These are phyloP conservation scores for Hemiscyllium ocellatum DNA, from an alignment of 2,113 vertebrate genomes.

Conservation along the genomic window DNA sequence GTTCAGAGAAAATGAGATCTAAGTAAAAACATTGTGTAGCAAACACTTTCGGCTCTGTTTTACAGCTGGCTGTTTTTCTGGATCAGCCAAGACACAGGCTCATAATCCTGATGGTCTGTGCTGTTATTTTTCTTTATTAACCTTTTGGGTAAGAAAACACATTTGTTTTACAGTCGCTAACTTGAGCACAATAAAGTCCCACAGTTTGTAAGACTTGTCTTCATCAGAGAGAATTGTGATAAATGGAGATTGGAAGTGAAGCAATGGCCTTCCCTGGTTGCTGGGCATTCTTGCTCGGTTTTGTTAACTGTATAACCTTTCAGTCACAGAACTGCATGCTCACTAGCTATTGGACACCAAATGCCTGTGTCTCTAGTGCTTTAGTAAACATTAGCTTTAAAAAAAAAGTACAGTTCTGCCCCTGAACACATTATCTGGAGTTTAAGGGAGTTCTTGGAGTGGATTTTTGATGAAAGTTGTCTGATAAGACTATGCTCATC, in stretches of 20 bases:
- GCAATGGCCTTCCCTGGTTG: neutral
- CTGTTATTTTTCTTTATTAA: slow-evolving; percentile 7
- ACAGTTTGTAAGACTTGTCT: neutral
- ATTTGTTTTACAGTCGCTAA: neutral
- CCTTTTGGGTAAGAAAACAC: neutral
- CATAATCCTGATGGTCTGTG: no score
- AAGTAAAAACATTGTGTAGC: neutral
- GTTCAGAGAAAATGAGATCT: neutral
- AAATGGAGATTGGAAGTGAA: neutral
- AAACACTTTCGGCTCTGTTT: neutral
- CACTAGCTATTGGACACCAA: neutral
- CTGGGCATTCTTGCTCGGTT: neutral
- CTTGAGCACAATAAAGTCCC: no score
- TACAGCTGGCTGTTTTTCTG: neutral
- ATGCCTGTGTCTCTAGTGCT: neutral
- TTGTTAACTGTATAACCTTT: neutral
- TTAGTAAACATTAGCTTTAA: neutral
- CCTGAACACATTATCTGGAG: neutral
- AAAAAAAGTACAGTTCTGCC: neutral
- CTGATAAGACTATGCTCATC: neutral
- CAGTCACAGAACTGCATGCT: neutral
- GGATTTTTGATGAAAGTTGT: neutral
- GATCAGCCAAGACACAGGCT: neutral
- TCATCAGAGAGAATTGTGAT: neutral
- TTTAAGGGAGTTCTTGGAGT: neutral